Conservation (phyloP, 2,888 invertebrate species). For the Ophioninae sp. region DNA sequence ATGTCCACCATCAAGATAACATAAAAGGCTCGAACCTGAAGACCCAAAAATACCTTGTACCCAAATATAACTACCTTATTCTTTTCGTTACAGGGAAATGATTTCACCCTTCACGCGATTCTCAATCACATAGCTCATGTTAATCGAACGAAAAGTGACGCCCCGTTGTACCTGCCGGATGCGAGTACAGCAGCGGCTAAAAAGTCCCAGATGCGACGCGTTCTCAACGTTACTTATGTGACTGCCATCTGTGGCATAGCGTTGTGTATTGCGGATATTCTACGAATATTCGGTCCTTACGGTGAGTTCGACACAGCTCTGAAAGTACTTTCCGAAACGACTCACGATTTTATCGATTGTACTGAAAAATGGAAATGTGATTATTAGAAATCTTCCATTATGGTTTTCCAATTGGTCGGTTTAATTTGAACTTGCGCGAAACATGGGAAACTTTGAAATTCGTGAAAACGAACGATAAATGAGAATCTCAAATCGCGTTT, state of each 20-base stretch:
- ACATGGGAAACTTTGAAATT: not conserved
- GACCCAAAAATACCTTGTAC: not conserved
- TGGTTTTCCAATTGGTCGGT: not conserved
- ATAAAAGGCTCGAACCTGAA: not conserved
- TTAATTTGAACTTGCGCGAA: not conserved
- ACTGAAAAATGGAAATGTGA: not conserved
- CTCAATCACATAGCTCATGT: conserved; percentile 83
- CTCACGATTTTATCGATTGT: not conserved
- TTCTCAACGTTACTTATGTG: conserved; percentile 82
- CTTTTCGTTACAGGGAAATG: conserved; percentile 73
- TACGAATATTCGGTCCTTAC: conserved; percentile 82
- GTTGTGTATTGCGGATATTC: conserved; percentile 82
- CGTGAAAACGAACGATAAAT: not conserved
- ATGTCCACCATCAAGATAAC: not conserved
- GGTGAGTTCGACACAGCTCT: conserved; percentile 73
- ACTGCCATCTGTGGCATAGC: conserved; percentile 82
- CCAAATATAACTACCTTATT: not conserved
- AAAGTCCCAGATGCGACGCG: conserved; percentile 81
- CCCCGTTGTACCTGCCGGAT: conserved; percentile 77
- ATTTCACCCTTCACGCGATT: conserved; percentile 82
- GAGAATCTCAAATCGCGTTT: not conserved
- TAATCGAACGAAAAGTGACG: conserved; percentile 80
- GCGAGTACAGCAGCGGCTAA: conserved; percentile 74
- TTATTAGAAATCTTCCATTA: not conserved
- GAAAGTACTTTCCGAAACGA: not conserved